phyloP scores from a whole-genome alignment of 2,888 invertebrate genomes.

The Trissoscelio sp. region DNA sequence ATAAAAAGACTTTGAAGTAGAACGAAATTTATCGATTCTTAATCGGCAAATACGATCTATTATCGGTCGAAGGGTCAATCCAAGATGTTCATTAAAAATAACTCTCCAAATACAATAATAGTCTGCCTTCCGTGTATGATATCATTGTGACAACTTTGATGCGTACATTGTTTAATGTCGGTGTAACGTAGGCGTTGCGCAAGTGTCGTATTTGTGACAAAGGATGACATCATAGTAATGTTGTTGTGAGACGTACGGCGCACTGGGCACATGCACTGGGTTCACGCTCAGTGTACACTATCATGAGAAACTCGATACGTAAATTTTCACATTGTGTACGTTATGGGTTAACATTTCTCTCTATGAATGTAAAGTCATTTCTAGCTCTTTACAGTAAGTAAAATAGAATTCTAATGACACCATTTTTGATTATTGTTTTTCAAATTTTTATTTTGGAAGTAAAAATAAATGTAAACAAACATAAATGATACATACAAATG shows the following conservation, averaged over 20 bases:
- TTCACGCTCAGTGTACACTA: conserved; percentile 34
- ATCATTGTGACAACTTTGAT: conserved; percentile 44
- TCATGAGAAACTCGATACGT: conserved; percentile 58
- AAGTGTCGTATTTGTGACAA: conserved; percentile 58
- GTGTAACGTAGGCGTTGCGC: conserved; percentile 46
- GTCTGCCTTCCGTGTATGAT: conserved; percentile 28
- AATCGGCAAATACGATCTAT: conserved; percentile 1
- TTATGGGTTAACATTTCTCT: conserved; percentile 40
- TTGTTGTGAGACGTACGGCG: conserved; percentile 53
- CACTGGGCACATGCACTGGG: conserved; percentile 33
- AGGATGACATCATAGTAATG: conserved; percentile 59
- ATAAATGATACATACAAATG: no score
- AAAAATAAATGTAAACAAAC: no score
- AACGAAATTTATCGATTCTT: not conserved
- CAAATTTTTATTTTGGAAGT: no score
- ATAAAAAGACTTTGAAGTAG: not conserved
- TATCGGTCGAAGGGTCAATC: conserved; percentile 23
- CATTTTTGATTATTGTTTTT: no score
- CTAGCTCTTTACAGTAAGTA: not conserved
- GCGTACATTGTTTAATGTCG: conserved; percentile 43
- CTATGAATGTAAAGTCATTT: not conserved
- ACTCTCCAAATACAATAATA: conserved; percentile 18
- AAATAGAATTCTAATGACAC: not conserved
- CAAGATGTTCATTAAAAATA: conserved; percentile 35
- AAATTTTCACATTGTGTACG: conserved; percentile 51